These are phyloP conservation scores for Chaetops frenatus DNA, from an alignment of 2,113 vertebrate genomes.

Conservation along the genomic window DNA sequence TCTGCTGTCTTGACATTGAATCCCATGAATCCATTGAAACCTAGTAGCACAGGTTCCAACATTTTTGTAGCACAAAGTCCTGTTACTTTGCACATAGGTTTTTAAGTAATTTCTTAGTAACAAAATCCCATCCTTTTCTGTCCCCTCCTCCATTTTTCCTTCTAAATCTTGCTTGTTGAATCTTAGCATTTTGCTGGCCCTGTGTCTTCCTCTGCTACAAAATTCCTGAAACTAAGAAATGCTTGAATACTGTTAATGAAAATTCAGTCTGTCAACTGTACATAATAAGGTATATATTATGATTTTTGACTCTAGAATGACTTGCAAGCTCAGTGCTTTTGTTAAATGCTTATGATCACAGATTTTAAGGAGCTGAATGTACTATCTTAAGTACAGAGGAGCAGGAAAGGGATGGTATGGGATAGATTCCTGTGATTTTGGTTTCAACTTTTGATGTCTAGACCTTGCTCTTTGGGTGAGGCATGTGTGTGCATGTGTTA, in stretches of 20 bases:
- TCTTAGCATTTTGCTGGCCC: background rate
- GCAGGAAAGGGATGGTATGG: background rate
- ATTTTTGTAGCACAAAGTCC: background rate
- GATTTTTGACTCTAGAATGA: background rate
- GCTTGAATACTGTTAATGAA: conserved; percentile 37
- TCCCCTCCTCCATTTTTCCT: background rate
- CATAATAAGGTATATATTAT: background rate
- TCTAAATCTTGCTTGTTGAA: background rate
- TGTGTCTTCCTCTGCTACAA: background rate
- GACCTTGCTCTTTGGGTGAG: background rate
- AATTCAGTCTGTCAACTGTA: background rate
- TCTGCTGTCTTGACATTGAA: background rate
- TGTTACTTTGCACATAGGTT: background rate
- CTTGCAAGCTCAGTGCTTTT: background rate
- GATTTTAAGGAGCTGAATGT: background rate
- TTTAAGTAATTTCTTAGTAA: background rate
- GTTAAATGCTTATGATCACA: background rate
- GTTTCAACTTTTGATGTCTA: background rate
- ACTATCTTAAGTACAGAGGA: background rate
- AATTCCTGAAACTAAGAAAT: conserved; percentile 1
- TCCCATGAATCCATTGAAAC: background rate
- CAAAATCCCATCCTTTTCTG: background rate
- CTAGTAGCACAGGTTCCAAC: background rate
- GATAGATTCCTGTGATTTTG: background rate
- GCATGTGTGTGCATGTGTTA: background rate